Percentiles rank a stretch among this genome's conserved stretches.
Evolutionary conservation across 2,888 invertebrate genomes (phyloP).

Genomic region (Microchrysa polita): DNA sequence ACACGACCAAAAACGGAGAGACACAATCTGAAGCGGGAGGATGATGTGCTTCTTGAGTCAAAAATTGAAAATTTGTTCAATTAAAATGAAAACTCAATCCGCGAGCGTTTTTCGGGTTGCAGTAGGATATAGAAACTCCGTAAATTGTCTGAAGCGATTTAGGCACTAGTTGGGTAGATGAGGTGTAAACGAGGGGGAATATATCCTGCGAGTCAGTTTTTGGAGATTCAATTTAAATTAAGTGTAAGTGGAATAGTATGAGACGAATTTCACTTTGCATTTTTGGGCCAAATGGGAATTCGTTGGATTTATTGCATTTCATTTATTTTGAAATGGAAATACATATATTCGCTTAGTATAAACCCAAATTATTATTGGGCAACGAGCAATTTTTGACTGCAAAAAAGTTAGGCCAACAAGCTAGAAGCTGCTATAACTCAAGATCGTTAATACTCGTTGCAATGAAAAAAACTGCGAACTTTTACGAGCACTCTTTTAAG

Average conservation of each 20-base stretch:
- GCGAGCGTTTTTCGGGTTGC: too few species aligned
- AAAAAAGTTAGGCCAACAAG: too few species aligned
- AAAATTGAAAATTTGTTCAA: conserved; percentile 40
- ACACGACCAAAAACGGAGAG: not conserved
- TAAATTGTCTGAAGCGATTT: too few species aligned
- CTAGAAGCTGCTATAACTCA: too few species aligned
- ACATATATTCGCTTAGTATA: not conserved
- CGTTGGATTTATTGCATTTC: conserved; percentile 16
- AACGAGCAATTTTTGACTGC: too few species aligned
- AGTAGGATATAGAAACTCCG: too few species aligned
- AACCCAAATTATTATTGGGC: not conserved
- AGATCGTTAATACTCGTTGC: too few species aligned
- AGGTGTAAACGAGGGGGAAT: not conserved
- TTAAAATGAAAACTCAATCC: conserved; percentile 29
- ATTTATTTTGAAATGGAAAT: conserved; percentile 30
- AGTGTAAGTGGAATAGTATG: conserved; percentile 8
- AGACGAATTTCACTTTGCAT: not conserved
- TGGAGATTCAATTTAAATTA: conserved; percentile 5
- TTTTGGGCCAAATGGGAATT: conserved; percentile 32
- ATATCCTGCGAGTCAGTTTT: not conserved
- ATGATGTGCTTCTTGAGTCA: conserved; percentile 27
- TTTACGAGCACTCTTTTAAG: too few species aligned
- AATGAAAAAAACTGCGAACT: too few species aligned
- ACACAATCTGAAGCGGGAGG: not conserved
- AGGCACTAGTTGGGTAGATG: not conserved